These are phyloP conservation scores for Drosophila falleni DNA, from an alignment of 2,888 invertebrate genomes.

Conservation along the genomic window DNA sequence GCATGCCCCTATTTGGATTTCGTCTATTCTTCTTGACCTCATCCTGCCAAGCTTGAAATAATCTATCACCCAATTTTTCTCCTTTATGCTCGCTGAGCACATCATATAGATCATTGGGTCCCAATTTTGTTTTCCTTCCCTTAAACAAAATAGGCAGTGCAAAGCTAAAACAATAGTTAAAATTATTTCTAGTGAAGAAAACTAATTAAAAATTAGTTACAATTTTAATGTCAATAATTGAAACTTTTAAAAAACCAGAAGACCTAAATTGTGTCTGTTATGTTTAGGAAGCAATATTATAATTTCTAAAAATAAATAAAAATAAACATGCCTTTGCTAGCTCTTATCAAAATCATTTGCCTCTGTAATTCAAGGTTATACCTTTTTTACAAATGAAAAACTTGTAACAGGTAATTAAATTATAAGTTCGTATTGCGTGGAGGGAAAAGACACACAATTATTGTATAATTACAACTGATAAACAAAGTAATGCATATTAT, in stretches of 20 bases:
- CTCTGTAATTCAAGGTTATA: not conserved
- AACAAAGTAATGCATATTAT: constrained; percentile 40
- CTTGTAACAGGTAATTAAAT: not conserved
- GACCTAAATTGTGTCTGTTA: not conserved
- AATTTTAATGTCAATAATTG: too few relatives aligned
- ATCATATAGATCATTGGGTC: constrained; percentile 90
- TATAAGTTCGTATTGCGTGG: not conserved
- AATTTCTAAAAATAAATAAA: too few relatives aligned
- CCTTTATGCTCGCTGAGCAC: constrained; percentile 90
- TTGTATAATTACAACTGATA: constrained; percentile 36
- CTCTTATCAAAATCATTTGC: not conserved
- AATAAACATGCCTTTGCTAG: too few relatives aligned
- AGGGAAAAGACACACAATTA: not conserved
- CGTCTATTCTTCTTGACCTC: constrained; percentile 85
- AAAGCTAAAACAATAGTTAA: constrained; percentile 87
- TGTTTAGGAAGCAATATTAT: too few relatives aligned
- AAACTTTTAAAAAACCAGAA: too few relatives aligned
- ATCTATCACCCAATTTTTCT: constrained; percentile 87
- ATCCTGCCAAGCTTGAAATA: constrained; percentile 87
- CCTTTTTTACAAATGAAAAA: not conserved
- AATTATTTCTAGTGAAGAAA: too few relatives aligned
- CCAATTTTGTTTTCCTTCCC: constrained; percentile 90
- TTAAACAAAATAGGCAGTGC: constrained; percentile 91
- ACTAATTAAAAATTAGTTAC: too few relatives aligned
- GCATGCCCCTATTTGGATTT: constrained; percentile 84